These are phyloP conservation scores for Callitettix versicolor DNA, from an alignment of 1,140 invertebrate species.

Conservation along the genomic window DNA sequence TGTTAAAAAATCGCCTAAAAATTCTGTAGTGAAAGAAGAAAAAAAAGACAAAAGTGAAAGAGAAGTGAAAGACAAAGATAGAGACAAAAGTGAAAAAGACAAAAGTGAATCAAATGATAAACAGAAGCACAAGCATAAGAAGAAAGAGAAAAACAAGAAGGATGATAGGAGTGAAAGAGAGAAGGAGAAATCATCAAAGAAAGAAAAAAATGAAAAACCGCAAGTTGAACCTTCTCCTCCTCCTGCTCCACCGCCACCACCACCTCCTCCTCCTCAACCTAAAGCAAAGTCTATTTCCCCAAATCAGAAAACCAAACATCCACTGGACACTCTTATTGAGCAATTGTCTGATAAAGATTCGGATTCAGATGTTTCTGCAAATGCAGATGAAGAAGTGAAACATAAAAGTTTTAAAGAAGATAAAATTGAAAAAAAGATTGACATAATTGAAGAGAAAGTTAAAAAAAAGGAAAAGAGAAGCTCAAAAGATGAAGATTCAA, in stretches of 20 bases:
- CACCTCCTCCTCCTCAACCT: slow-evolving; percentile 9
- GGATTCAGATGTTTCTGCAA: background rate
- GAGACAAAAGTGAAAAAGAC: slow-evolving; percentile 39
- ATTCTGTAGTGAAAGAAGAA: slow-evolving; percentile 8
- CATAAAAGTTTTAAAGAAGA: slow-evolving; percentile 9
- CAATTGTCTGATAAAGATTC: background rate
- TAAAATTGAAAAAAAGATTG: slow-evolving; percentile 13
- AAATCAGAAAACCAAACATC: background rate
- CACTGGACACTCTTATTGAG: no score
- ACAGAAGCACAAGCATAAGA: slow-evolving; percentile 42
- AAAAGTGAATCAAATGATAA: slow-evolving; percentile 33
- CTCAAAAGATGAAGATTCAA: slow-evolving; percentile 19
- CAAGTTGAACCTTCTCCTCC: background rate
- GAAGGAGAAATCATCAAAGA: slow-evolving; percentile 38
- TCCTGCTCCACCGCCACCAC: background rate
- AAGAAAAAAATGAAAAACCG: slow-evolving; percentile 28
- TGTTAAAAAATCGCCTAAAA: slow-evolving; percentile 16
- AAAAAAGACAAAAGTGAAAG: slow-evolving; percentile 35
- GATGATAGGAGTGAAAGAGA: slow-evolving; percentile 22
- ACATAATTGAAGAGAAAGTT: slow-evolving; percentile 12
- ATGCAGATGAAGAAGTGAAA: background rate
- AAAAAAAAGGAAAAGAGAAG: slow-evolving; percentile 26
- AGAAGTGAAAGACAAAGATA: slow-evolving; percentile 11
- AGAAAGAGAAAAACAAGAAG: slow-evolving; percentile 36
- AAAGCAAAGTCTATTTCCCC: slow-evolving; percentile 2